phyloP scores from a whole-genome alignment of 2,888 invertebrate genomes.

The Ptychoptera albimana region DNA sequence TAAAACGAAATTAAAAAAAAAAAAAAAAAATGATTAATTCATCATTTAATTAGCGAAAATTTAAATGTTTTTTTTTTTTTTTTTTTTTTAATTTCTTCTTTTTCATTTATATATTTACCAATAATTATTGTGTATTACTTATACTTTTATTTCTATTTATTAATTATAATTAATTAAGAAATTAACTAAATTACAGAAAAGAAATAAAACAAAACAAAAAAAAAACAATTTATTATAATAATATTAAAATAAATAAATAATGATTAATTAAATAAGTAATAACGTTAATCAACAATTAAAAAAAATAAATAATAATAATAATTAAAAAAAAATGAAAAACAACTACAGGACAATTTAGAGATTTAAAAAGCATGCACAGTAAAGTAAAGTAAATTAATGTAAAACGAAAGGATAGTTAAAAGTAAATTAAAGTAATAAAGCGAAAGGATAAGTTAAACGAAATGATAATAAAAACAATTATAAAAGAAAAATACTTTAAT shows the following conservation, averaged over 20 bases:
- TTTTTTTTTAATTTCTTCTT: background rate
- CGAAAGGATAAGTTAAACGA: too few species aligned
- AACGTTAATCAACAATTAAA: background rate
- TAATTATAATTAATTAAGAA: too few species aligned
- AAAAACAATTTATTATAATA: background rate
- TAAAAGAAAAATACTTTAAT: too few species aligned
- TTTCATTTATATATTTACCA: background rate
- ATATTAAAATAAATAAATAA: background rate
- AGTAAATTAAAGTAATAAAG: too few species aligned
- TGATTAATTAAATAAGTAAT: background rate
- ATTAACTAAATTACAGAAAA: too few species aligned
- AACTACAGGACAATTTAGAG: background rate
- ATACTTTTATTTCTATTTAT: too few species aligned
- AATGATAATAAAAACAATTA: too few species aligned
- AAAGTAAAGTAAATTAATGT: too few species aligned
- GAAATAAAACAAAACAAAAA: background rate
- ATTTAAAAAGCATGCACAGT: too few species aligned
- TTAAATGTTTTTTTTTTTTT: conserved; percentile 1
- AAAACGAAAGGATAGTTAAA: too few species aligned
- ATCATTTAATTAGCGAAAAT: background rate
- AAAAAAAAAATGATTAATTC: conserved; percentile 1
- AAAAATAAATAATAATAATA: background rate
- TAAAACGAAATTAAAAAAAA: background rate
- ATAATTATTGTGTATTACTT: too few species aligned
- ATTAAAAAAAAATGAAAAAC: background rate